Evolutionary conservation across 2,888 invertebrate genomes (phyloP).

Genomic region (Brassicogethes aeneus): DNA sequence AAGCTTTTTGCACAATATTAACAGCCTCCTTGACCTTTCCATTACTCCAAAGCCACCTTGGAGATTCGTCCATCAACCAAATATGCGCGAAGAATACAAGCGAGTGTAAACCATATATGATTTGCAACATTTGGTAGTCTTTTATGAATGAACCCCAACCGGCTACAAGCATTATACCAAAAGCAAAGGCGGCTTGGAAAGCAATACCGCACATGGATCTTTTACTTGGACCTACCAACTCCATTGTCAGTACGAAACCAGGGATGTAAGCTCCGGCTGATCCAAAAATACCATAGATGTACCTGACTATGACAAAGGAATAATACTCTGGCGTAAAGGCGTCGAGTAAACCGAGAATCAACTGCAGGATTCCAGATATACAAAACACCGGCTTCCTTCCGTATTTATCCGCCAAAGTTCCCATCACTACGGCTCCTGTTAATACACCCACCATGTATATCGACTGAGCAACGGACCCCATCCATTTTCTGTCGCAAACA

Average conservation of each 20-base stretch:
- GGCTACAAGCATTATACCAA: slow-evolving; percentile 74
- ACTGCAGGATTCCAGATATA: slow-evolving; percentile 64
- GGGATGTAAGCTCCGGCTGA: slow-evolving; percentile 65
- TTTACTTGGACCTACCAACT: slow-evolving; percentile 70
- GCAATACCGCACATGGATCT: slow-evolving; percentile 72
- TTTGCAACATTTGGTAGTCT: slow-evolving; percentile 63
- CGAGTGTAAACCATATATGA: slow-evolving; percentile 70
- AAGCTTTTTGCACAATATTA: slow-evolving; percentile 63
- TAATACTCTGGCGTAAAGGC: slow-evolving; percentile 73
- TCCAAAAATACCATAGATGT: slow-evolving; percentile 54
- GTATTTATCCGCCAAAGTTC: slow-evolving; percentile 65
- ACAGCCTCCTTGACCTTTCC: slow-evolving; percentile 66
- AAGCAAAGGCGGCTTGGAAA: slow-evolving; percentile 70
- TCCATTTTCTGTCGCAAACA: slow-evolving; percentile 69
- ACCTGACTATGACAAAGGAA: slow-evolving; percentile 58
- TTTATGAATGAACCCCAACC: slow-evolving; percentile 73
- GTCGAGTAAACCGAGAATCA: slow-evolving; percentile 56
- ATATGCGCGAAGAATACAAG: slow-evolving; percentile 64
- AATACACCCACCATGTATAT: slow-evolving; percentile 78
- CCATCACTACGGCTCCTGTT: slow-evolving; percentile 62
- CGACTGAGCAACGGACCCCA: slow-evolving; percentile 71
- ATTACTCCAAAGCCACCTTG: slow-evolving; percentile 81
- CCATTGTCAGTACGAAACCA: slow-evolving; percentile 64
- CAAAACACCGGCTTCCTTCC: slow-evolving; percentile 74
- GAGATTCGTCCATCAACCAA: slow-evolving; percentile 86